Conservation (phyloP, 2,888 invertebrate species). For the Drosophila ochracea region DNA sequence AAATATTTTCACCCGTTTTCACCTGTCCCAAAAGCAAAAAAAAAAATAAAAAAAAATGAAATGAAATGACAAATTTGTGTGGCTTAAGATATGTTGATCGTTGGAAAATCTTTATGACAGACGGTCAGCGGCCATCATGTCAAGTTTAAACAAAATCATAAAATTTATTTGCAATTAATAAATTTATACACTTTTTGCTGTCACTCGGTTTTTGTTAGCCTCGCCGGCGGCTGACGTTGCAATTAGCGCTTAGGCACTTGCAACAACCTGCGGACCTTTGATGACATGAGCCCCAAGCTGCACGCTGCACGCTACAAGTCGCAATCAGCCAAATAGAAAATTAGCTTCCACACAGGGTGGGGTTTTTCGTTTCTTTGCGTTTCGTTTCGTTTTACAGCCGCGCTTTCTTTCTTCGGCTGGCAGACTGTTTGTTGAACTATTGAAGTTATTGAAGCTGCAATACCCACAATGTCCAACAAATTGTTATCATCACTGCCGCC, state of each 20-base stretch:
- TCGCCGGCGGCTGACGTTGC: slow-evolving; percentile 40
- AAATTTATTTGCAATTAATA: slow-evolving; percentile 70
- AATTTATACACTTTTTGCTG: slow-evolving; percentile 36
- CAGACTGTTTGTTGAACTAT: slow-evolving; percentile 28
- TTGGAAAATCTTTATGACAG: slow-evolving; percentile 1
- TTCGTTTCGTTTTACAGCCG: slow-evolving; percentile 29
- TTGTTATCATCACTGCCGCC: slow-evolving; percentile 21
- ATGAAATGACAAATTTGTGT: too few species aligned
- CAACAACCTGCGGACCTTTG: slow-evolving; percentile 26
- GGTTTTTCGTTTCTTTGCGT: slow-evolving; percentile 9
- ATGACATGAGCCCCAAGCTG: slow-evolving; percentile 27
- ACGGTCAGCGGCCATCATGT: slow-evolving; percentile 4
- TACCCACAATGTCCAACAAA: slow-evolving; percentile 22
- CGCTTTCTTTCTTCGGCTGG: slow-evolving; percentile 30
- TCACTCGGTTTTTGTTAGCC: slow-evolving; percentile 18
- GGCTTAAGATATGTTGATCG: slow-evolving; percentile 4
- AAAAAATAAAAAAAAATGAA: not conserved
- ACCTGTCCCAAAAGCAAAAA: not conserved
- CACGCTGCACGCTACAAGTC: not conserved
- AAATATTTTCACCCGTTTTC: slow-evolving; percentile 5
- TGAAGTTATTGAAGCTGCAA: slow-evolving; percentile 28
- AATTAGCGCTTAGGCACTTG: slow-evolving; percentile 31
- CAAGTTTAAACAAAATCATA: slow-evolving; percentile 59
- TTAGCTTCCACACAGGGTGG: slow-evolving; percentile 28
- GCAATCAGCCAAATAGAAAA: slow-evolving; percentile 40